Evolutionary conservation across 2,888 invertebrate species (phyloP).

Genomic region (Pardosa pseudoannulata): DNA sequence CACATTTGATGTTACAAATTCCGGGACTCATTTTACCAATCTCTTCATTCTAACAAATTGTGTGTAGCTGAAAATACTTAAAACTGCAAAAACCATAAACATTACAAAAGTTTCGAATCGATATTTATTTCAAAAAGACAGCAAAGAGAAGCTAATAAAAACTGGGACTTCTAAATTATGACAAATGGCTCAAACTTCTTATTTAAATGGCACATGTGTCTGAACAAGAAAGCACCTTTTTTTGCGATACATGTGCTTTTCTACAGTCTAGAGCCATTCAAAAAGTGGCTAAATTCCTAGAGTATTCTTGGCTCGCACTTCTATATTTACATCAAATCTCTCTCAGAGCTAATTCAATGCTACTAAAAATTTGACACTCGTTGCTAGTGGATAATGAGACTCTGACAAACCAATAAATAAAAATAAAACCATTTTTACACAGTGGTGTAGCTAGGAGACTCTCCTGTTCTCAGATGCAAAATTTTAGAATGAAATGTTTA

Average conservation of each 20-base stretch:
- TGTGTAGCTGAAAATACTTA: neutral
- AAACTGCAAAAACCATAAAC: neutral
- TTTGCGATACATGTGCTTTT: neutral
- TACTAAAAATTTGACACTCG: constrained; percentile 51
- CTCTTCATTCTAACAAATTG: no score
- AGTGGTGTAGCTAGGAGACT: no score
- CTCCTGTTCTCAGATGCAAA: no score
- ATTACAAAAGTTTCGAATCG: neutral
- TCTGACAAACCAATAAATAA: no score
- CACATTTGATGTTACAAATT: constrained; percentile 10
- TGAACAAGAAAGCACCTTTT: constrained; percentile 35
- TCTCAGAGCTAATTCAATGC: constrained; percentile 40
- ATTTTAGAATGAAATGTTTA: no score
- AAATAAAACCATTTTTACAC: no score
- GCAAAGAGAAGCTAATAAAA: neutral
- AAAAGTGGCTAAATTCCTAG: constrained; percentile 43
- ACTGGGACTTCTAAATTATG: neutral
- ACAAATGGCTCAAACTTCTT: neutral
- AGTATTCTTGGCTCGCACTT: neutral
- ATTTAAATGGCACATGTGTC: constrained; percentile 17
- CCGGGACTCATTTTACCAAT: neutral
- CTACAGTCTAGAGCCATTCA: constrained; percentile 29
- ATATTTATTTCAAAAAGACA: neutral
- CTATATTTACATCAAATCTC: constrained; percentile 35
- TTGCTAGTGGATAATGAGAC: neutral